phyloP scores from a whole-genome alignment of 2,797 vertebrate genomes.

The Myripristis murdjan region DNA sequence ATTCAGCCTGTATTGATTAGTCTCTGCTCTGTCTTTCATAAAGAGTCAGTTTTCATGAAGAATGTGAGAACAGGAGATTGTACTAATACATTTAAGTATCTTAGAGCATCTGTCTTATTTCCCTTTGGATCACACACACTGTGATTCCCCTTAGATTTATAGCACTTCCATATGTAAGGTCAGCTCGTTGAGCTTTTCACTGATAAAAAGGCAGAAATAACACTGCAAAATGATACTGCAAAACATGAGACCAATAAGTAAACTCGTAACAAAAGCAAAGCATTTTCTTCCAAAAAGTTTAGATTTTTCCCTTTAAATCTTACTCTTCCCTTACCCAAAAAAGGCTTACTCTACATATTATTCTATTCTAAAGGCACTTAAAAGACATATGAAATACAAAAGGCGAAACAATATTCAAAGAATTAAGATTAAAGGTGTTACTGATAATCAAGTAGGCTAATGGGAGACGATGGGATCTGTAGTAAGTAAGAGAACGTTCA shows the following conservation, averaged over 20 bases:
- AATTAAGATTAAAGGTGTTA: conserved; percentile 80
- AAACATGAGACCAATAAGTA: conserved; percentile 53
- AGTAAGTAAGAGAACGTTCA: conserved; percentile 58
- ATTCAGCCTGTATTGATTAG: conserved; percentile 39
- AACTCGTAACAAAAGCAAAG: conserved; percentile 61
- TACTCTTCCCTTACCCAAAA: conserved; percentile 56
- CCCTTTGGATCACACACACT: conserved; percentile 19
- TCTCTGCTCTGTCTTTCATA: conserved; percentile 40
- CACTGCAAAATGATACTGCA: conserved; percentile 54
- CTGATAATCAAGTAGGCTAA: conserved; percentile 75
- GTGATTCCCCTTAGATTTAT: conserved; percentile 50
- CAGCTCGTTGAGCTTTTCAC: conserved; percentile 35
- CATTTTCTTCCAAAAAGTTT: conserved; percentile 39
- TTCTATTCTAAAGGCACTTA: conserved; percentile 94
- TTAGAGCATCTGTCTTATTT: conserved; percentile 16
- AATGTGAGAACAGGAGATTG: conserved; percentile 46
- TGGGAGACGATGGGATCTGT: conserved; percentile 52
- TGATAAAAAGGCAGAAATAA: conserved; percentile 64
- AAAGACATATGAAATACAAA: conserved; percentile 77
- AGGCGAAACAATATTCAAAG: conserved; percentile 51
- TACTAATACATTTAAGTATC: conserved; percentile 19
- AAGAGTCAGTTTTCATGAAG: conserved; percentile 34
- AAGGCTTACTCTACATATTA: conserved; percentile 68
- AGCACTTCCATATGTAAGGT: conserved; percentile 49
- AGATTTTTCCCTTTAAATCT: conserved; percentile 61